phyloP scores from a whole-genome alignment of 2,888 invertebrate genomes.

The Lamellibrachia columna region DNA sequence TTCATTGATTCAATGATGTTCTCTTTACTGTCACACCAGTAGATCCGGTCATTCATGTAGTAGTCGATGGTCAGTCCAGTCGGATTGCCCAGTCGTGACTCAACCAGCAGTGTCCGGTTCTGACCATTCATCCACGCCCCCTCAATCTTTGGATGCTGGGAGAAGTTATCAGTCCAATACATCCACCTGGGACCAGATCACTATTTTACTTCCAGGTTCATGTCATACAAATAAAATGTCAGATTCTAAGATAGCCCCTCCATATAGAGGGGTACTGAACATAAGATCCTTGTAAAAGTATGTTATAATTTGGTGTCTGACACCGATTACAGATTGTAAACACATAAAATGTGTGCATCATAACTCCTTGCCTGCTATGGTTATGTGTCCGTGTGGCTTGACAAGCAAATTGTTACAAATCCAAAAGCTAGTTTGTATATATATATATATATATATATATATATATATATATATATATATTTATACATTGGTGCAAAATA shows the following conservation, averaged over 20 bases:
- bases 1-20: constrained; percentile 61
- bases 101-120: constrained; percentile 80
- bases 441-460: no score
- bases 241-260: not conserved
- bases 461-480: no score
- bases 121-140: constrained; percentile 97
- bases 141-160: constrained; percentile 87
- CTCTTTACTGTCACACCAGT: constrained; percentile 92
- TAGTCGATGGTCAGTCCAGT: constrained; percentile 83
- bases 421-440: no score
- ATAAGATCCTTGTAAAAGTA: no score
- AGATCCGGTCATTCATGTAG: constrained; percentile 79
- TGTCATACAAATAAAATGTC: not conserved
- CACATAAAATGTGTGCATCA: no score
- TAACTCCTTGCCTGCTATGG: no score
- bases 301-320: no score
- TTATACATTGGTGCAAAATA: no score
- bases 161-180: constrained; percentile 94
- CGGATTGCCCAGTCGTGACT: constrained; percentile 60
- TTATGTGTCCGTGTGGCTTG: no score
- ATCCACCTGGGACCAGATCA: constrained; percentile 72
- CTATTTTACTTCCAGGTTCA: not conserved
- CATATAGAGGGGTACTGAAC: no score
- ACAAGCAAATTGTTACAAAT: no score
- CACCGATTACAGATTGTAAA: no score